These are phyloP conservation scores for Rafetus swinhoei DNA, from an alignment of 2,113 vertebrate genomes.

Conservation along the genomic window DNA sequence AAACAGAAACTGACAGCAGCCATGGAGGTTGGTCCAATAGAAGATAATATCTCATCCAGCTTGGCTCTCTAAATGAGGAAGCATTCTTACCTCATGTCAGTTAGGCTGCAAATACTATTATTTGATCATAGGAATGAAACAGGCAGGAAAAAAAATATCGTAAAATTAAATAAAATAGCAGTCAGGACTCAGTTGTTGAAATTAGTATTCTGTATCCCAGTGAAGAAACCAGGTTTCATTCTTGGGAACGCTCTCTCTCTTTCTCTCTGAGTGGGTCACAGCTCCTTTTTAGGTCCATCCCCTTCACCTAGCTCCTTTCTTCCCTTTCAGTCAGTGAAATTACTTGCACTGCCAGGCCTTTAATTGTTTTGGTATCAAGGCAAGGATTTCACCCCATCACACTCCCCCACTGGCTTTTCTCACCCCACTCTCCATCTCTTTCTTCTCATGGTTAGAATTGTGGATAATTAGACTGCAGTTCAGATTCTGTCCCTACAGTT, in stretches of 20 bases:
- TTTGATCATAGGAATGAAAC: not conserved
- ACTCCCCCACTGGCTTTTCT: not conserved
- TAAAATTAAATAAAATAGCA: not conserved
- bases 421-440: not conserved
- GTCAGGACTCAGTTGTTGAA: not conserved
- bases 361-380: not conserved
- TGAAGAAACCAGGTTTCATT: not conserved
- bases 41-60: not conserved
- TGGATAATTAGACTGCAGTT: not conserved
- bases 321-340: not conserved
- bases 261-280: not conserved
- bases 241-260: not conserved
- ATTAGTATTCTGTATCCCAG: not conserved
- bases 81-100: not conserved
- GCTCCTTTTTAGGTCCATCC: not conserved
- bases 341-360: not conserved
- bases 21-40: not conserved
- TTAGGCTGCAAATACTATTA: not conserved
- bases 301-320: not conserved
- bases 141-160: not conserved
- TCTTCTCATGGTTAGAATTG: not conserved
- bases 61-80: not conserved
- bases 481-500: not conserved
- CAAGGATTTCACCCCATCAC: not conserved
- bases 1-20: not conserved